A percentile compares a stretch with the other conserved stretches of the same genome.
Conservation (phyloP, 2,113 vertebrate species). For the Passer domesticus region DNA sequence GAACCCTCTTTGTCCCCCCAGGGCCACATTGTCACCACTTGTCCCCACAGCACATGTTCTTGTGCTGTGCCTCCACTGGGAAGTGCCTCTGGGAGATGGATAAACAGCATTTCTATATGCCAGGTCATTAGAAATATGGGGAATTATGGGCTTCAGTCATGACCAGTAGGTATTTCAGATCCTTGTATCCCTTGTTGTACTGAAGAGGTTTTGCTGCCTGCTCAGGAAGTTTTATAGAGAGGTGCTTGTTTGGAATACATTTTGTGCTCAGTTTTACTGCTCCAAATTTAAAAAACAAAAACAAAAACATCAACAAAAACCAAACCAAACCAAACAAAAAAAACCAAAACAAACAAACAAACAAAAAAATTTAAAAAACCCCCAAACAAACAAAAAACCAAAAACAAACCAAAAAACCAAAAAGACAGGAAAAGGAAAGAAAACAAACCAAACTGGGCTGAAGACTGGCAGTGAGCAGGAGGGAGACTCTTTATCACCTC, state of each 20-base stretch:
- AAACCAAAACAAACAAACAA: too few species aligned
- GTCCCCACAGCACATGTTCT: rapidly evolving
- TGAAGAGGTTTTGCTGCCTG: background rate
- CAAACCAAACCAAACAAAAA: background rate
- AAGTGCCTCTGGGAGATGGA: background rate
- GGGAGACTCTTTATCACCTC: background rate
- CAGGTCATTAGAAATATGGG: rapidly evolving
- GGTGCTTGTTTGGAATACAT: conserved; percentile 44
- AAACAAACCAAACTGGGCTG: background rate
- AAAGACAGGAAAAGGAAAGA: background rate
- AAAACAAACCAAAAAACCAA: background rate
- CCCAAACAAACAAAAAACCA: too few species aligned
- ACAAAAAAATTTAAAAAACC: too few species aligned
- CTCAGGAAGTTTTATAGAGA: background rate
- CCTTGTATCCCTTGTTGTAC: conserved; percentile 50
- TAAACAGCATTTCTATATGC: rapidly evolving
- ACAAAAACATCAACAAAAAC: background rate
- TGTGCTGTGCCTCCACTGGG: rapidly evolving
- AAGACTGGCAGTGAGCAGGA: background rate
- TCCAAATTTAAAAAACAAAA: background rate
- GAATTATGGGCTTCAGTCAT: conserved; percentile 4
- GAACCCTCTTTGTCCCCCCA: background rate
- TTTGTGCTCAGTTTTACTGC: conserved; percentile 47
- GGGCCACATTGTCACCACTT: rapidly evolving
- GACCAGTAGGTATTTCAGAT: conserved; percentile 65